These are phyloP conservation scores for Agrochola macilenta DNA, from an alignment of 2,888 invertebrate species.

Conservation along the genomic window DNA sequence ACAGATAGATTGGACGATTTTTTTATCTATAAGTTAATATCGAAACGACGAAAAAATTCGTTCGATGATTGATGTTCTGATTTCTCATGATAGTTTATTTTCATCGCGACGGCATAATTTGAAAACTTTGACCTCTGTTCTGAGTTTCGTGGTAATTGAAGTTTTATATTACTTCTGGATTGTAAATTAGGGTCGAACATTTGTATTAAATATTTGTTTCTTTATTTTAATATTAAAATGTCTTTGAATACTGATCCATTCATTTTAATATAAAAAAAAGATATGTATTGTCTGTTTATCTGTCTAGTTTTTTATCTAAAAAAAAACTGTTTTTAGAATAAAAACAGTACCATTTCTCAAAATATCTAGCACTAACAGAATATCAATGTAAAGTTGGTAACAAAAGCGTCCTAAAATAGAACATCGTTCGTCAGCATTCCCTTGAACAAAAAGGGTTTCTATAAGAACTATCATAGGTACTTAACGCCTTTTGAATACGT, in stretches of 20 bases:
- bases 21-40: constrained; percentile 39
- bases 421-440: not conserved
- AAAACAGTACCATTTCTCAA: too few relatives aligned
- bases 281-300: too few relatives aligned
- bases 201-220: not conserved
- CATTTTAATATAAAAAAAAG: too few relatives aligned
- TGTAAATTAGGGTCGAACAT: not conserved
- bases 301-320: too few relatives aligned
- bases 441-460: constrained; percentile 29
- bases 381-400: not conserved
- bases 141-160: not conserved
- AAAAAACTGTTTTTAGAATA: too few relatives aligned
- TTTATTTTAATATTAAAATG: not conserved
- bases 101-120: constrained; percentile 19
- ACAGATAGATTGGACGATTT: constrained; percentile 28
- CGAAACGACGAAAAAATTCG: constrained; percentile 19
- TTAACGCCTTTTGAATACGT: constrained; percentile 29
- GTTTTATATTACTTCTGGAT: not conserved
- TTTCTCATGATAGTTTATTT: constrained; percentile 27
- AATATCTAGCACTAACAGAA: not conserved
- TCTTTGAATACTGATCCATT: not conserved
- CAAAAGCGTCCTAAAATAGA: constrained; percentile 13
- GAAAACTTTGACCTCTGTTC: constrained; percentile 12
- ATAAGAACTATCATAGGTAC: constrained; percentile 22
- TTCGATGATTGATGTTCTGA: constrained; percentile 34